Percentiles rank a stretch among this genome's conserved stretches.
phyloP scores from a whole-genome alignment of 2,888 invertebrate species.

The Macrophya alboannulata region DNA sequence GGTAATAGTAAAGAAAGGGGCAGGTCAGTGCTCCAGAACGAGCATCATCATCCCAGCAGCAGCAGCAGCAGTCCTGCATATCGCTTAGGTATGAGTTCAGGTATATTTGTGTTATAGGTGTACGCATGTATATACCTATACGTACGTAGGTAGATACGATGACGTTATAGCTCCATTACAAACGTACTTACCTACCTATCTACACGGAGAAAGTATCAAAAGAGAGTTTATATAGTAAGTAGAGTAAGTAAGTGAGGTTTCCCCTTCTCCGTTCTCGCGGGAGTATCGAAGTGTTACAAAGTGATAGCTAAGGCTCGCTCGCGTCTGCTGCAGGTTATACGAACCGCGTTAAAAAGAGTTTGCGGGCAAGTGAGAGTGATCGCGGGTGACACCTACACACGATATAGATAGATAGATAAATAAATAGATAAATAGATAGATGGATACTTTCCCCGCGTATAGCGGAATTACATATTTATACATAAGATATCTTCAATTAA shows the following conservation, averaged over 20 bases:
- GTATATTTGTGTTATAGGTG: not conserved
- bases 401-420: too few species aligned
- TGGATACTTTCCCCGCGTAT: not conserved
- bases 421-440: not conserved
- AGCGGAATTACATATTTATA: not conserved
- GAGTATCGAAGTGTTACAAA: slow-evolving; percentile 18
- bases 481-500: too few species aligned
- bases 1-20: slow-evolving; percentile 25
- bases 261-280: not conserved
- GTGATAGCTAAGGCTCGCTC: not conserved
- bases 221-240: not conserved
- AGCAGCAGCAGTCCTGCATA: not conserved
- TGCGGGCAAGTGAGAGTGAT: slow-evolving; percentile 39
- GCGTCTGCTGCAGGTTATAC: not conserved
- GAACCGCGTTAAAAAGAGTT: not conserved
- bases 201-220: slow-evolving; percentile 9
- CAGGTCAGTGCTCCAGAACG: slow-evolving; percentile 44
- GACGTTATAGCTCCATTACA: not conserved
- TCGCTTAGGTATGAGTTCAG: not conserved
- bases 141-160: not conserved
- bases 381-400: not conserved
- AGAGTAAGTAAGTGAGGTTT: too few species aligned
- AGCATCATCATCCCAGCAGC: slow-evolving; percentile 3
- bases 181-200: not conserved
- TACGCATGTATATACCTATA: not conserved